Evolutionary conservation across 2,113 vertebrate genomes (phyloP).

Genomic region (Cervus canadensis): DNA sequence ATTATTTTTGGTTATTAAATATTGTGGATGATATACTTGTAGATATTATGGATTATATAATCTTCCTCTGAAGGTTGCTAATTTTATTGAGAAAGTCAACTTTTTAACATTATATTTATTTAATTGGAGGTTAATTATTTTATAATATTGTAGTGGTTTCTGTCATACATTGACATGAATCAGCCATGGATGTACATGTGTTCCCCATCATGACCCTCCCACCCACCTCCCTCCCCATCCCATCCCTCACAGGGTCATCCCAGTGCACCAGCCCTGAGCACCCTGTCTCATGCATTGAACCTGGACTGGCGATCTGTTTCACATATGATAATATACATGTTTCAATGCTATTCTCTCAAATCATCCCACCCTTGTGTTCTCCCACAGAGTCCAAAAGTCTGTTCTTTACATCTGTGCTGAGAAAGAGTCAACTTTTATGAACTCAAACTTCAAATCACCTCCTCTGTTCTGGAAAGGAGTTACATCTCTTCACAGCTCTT

Average conservation of each 20-base stretch:
- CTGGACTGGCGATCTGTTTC: neutral
- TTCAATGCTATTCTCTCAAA: neutral
- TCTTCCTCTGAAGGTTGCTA: neutral
- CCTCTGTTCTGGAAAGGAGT: neutral
- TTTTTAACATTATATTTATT: neutral
- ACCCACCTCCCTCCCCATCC: neutral
- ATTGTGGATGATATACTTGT: neutral
- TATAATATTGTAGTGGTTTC: neutral
- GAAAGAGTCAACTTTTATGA: neutral
- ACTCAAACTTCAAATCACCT: neutral
- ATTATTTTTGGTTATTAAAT: neutral
- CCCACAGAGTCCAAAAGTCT: neutral
- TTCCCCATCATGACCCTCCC: neutral
- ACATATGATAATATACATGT: neutral
- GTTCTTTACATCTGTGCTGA: neutral
- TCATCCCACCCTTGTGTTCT: neutral
- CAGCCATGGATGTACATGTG: neutral
- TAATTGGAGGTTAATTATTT: neutral
- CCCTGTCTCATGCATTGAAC: neutral
- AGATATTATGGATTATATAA: neutral
- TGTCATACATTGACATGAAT: neutral
- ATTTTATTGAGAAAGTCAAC: neutral
- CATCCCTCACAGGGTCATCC: neutral
- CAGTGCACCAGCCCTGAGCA: neutral
- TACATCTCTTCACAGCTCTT: neutral